Base-by-base conservation (phyloP, 2,797 vertebrate species). In the Remorina albescens region DNA sequence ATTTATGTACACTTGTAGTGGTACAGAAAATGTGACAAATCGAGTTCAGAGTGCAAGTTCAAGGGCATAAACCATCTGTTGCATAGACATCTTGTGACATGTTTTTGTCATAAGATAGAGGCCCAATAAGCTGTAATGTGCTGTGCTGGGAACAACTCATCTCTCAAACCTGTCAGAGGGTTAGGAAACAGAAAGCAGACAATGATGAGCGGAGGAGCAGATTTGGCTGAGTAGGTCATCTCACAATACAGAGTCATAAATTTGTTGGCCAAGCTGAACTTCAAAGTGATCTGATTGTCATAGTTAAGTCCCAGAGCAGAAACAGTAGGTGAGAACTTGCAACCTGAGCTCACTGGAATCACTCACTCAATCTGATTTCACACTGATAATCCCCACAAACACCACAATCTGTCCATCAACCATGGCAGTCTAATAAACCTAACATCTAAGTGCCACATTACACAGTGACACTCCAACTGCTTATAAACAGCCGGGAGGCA, bases 371-470 rank as follows among this genome's bases (percentile, higher is more conserved):
- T 15, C 54, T 11, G n/a, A 26, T 56, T n/a, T n/a, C 47, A 41
- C 11, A 42, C 21, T 7, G 41, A 18, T 42, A 42, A 42, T 42
- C 41, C 16, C 16, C 41, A 42, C 41, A 44, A 23, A 53, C 63
- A 76, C 15, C 64, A 80, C 39, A 76, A 65, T 67, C 75, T 26
- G 28, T 92, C 84, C 81, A 86, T 92, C 88, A 84, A 44, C 5
- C 51, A 30, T 86, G 92, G 93, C 93, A 92, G 85, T 39, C 74
- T 91, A 93, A 93, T 94, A 88, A 92, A 92, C 73, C 70, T 94
- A 47, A 83, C 94, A 86, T n/a, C 53, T 42, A 57, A 58, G 78
- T 30, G 91, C 64, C 78, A 95, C 93, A 95, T 95, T 87, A 84
- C 92, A 78, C 94, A 92, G 88, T 71, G 88, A 80, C 78, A 71